These are phyloP conservation scores for Sebastes fasciatus DNA, from an alignment of 2,113 vertebrate species.

Conservation along the genomic window DNA sequence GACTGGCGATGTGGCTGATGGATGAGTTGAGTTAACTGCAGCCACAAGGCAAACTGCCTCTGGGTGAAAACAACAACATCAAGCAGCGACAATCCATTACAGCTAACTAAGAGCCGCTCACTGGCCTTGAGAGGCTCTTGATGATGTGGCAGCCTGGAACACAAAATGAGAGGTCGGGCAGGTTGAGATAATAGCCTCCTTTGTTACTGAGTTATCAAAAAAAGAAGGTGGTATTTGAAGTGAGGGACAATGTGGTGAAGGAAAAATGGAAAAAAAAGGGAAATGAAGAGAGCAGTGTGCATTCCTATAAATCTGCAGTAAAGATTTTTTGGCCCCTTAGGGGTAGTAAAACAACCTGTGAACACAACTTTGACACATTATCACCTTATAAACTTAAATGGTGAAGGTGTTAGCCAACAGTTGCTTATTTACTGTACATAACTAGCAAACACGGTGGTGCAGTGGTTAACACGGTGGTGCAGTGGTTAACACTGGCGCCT, in stretches of 20 bases:
- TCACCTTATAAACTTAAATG: neutral
- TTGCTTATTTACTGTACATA: neutral
- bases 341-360: neutral
- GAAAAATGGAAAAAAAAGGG: neutral
- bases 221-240: neutral
- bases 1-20: conserved; percentile 49
- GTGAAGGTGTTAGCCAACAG: neutral
- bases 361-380: neutral
- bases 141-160: neutral
- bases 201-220: conserved; percentile 5
- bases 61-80: conserved; percentile 48
- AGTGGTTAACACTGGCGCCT: too few relatives aligned
- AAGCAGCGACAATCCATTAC: conserved; percentile 50
- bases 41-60: conserved; percentile 57
- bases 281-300: neutral
- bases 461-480: too few relatives aligned
- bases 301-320: neutral
- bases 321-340: neutral
- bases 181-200: conserved; percentile 24
- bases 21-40: conserved; percentile 56
- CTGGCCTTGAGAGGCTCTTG: conserved; percentile 29
- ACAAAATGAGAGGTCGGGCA: neutral
- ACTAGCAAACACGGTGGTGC: neutral
- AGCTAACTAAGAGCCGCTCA: conserved; percentile 47
- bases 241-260: neutral